Evolutionary conservation across 53 echinoderm and acorn worm genomes (phyloP).

Genomic region (Luidia sarsii): DNA sequence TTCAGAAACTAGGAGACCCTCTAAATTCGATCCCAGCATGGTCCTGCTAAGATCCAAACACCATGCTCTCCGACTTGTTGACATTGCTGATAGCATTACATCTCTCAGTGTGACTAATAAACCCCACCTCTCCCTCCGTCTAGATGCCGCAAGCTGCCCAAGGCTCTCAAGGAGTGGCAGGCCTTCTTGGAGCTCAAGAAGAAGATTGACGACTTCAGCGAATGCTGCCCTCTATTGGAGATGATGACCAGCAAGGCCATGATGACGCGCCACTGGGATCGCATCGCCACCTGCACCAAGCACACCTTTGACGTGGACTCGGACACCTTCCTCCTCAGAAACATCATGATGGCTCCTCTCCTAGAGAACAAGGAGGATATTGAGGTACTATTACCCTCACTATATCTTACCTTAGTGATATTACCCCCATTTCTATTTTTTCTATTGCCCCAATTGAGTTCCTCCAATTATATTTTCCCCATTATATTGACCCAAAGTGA

Average conservation of each 20-base stretch:
- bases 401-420: no score
- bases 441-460: no score
- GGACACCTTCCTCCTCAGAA: conserved; percentile 86
- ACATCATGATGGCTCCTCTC: conserved; percentile 98
- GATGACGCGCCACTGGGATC: conserved; percentile 98
- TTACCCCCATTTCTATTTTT: no score
- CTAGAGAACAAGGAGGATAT: conserved; percentile 97
- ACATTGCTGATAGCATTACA: no score
- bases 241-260: conserved; percentile 99
- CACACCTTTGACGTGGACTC: conserved; percentile 99
- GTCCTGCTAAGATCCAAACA: no score
- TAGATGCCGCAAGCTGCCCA: conserved; percentile 97
- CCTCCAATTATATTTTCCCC: no score
- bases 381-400: conserved; percentile 87
- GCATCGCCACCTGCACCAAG: conserved; percentile 80
- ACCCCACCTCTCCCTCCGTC: no score
- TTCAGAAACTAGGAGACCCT: no score
- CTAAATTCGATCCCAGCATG: no score
- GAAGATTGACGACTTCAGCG: conserved; percentile 99
- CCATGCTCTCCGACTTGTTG: no score
- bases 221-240: conserved; percentile 97
- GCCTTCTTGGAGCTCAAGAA: conserved; percentile 98
- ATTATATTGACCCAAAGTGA: background rate
- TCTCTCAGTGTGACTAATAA: no score
- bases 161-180: conserved; percentile 99